Conservation (phyloP, 2,888 invertebrate species). For the Perithous albicinctus region DNA sequence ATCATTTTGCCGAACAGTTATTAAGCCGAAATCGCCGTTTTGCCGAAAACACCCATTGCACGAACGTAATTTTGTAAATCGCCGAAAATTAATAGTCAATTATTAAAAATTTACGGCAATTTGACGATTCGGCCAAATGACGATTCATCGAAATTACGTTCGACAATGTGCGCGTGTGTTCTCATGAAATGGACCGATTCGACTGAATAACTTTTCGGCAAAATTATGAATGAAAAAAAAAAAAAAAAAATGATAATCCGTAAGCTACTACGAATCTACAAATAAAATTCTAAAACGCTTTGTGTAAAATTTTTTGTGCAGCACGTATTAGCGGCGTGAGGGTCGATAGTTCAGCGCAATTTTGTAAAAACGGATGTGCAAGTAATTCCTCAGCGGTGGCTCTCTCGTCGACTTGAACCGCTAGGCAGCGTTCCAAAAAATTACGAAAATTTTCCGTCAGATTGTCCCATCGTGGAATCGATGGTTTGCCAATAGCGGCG, state of each 20-base stretch:
- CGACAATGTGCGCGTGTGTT: too few relatives aligned
- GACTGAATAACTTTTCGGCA: too few relatives aligned
- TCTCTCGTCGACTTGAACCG: constrained; percentile 92
- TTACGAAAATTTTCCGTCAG: constrained; percentile 92
- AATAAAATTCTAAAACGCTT: constrained; percentile 78
- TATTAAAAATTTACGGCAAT: too few relatives aligned
- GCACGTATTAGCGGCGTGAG: constrained; percentile 96
- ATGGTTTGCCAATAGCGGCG: constrained; percentile 97
- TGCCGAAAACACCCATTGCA: too few relatives aligned
- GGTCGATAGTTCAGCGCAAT: constrained; percentile 92
- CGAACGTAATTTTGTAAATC: too few relatives aligned
- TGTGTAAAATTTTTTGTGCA: constrained; percentile 93
- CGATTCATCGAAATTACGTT: too few relatives aligned
- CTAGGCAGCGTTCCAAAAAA: constrained; percentile 95
- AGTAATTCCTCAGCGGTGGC: constrained; percentile 92
- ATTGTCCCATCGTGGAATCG: constrained; percentile 93
- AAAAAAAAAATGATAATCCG: not conserved
- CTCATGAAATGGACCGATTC: too few relatives aligned
- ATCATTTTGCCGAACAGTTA: too few relatives aligned
- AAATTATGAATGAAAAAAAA: not conserved
- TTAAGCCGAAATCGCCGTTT: too few relatives aligned
- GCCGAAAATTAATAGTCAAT: too few relatives aligned
- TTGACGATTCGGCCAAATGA: too few relatives aligned
- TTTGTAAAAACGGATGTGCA: constrained; percentile 91
- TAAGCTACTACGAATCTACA: not conserved